A percentile compares a stretch with the other conserved stretches of the same genome.
Conservation (phyloP, 2,797 vertebrate species). For the Trematomus bernacchii region DNA sequence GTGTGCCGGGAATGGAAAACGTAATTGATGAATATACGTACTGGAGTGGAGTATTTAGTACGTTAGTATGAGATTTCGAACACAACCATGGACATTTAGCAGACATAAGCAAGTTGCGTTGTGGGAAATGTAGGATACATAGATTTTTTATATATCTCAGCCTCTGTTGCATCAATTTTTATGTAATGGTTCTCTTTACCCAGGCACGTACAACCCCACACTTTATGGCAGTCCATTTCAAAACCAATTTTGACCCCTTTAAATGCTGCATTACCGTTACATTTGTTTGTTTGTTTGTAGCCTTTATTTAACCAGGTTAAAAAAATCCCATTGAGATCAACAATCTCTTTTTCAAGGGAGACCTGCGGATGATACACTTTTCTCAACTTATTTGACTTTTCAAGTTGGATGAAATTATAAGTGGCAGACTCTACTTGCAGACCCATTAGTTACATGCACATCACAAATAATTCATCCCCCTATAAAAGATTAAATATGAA, state of each 20-base stretch:
- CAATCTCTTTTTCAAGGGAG: too few species aligned
- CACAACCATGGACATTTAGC: neutral
- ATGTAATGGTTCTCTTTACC: neutral
- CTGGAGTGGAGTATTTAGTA: too few species aligned
- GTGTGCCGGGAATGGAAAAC: too few species aligned
- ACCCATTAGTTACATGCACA: slow-evolving; percentile 31
- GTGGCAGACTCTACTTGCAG: slow-evolving; percentile 12
- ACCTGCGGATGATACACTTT: slow-evolving; percentile 4
- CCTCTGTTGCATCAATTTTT: neutral
- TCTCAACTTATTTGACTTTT: slow-evolving; percentile 11
- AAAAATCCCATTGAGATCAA: too few species aligned
- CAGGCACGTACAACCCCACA: neutral
- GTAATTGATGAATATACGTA: too few species aligned
- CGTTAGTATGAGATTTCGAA: too few species aligned
- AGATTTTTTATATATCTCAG: neutral
- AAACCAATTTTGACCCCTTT: neutral
- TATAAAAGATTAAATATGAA: slow-evolving; percentile 41
- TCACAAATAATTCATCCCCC: slow-evolving; percentile 52
- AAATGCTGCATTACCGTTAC: slow-evolving; percentile 3
- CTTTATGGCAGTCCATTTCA: neutral
- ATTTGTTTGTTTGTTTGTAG: too few species aligned
- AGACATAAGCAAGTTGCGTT: neutral
- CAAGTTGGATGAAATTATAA: slow-evolving; percentile 23
- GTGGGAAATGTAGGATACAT: neutral
- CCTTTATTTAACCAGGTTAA: too few species aligned